Conservation (phyloP, 2,888 invertebrate species). For the Lymantria dispar region DNA sequence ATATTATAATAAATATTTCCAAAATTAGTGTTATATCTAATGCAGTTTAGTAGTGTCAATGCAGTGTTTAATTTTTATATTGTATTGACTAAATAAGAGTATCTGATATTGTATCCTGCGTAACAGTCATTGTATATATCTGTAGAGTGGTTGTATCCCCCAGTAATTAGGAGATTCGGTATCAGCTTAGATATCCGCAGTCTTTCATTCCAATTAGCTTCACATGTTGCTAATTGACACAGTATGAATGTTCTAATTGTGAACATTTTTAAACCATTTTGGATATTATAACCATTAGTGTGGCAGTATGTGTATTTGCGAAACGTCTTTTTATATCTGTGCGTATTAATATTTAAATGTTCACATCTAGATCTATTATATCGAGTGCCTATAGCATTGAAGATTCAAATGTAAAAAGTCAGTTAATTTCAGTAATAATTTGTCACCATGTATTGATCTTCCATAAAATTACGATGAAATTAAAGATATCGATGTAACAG, state of each 20-base stretch:
- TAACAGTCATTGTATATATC: slow-evolving; percentile 70
- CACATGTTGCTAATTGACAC: slow-evolving; percentile 62
- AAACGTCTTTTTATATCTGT: slow-evolving; percentile 74
- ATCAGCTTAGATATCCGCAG: slow-evolving; percentile 64
- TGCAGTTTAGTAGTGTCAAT: slow-evolving; percentile 19
- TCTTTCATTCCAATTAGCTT: slow-evolving; percentile 72
- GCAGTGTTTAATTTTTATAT: slow-evolving; percentile 34
- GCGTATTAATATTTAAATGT: slow-evolving; percentile 76
- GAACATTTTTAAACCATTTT: slow-evolving; percentile 75
- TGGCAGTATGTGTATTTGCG: slow-evolving; percentile 71
- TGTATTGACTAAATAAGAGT: slow-evolving; percentile 51
- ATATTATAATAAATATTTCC: slow-evolving; percentile 31
- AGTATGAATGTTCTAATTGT: slow-evolving; percentile 66
- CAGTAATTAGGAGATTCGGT: slow-evolving; percentile 64
- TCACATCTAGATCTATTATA: slow-evolving; percentile 80
- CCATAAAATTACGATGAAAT: slow-evolving; percentile 83
- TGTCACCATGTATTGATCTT: slow-evolving; percentile 83
- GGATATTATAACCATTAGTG: slow-evolving; percentile 72
- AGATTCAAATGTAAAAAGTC: slow-evolving; percentile 80
- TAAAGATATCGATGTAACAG: slow-evolving; percentile 82
- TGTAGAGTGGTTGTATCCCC: slow-evolving; percentile 72
- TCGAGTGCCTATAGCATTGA: slow-evolving; percentile 82
- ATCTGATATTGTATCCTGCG: slow-evolving; percentile 59
- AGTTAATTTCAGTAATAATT: slow-evolving; percentile 78
- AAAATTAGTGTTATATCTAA: slow-evolving; percentile 21